Percentiles rank a stretch among this genome's conserved stretches.
These are phyloP conservation scores for Percopsis omiscomaycus DNA, from an alignment of 2,797 vertebrate genomes.

Conservation along the genomic window DNA sequence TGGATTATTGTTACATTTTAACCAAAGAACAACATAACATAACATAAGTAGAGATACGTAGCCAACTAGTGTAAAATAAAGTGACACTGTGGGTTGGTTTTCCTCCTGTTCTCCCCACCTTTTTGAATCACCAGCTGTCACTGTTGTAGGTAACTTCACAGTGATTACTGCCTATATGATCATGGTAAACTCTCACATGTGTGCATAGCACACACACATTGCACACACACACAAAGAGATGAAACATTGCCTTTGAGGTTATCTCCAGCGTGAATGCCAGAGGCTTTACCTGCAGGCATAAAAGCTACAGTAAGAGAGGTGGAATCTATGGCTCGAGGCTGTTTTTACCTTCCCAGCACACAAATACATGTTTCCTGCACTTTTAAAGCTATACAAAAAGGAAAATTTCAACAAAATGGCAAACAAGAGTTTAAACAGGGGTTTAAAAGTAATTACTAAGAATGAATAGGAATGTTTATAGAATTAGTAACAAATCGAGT, in stretches of 20 bases:
- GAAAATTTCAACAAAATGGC: background rate
- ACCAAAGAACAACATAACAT: too few species aligned
- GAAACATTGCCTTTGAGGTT: slow-evolving; percentile 34
- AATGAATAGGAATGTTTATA: background rate
- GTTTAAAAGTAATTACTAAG: background rate
- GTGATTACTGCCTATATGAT: slow-evolving; percentile 36
- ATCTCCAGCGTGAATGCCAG: slow-evolving; percentile 35
- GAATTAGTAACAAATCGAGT: slow-evolving; percentile 4
- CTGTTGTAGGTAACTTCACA: background rate
- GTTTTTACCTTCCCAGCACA: slow-evolving; percentile 38
- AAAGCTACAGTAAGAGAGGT: slow-evolving; percentile 30
- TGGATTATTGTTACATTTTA: too few species aligned
- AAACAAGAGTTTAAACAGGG: background rate
- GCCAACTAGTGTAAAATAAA: too few species aligned
- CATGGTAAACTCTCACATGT: slow-evolving; percentile 22
- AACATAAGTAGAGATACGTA: too few species aligned
- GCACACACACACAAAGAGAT: slow-evolving; percentile 2
- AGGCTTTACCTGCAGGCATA: slow-evolving; percentile 54
- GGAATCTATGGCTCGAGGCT: slow-evolving; percentile 46
- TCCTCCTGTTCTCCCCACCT: too few species aligned
- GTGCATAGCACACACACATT: slow-evolving; percentile 8
- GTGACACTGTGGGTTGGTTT: too few species aligned
- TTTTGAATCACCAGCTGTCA: too few species aligned
- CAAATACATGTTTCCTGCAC: slow-evolving; percentile 34
- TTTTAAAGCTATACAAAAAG: background rate